These are phyloP conservation scores for Micropoecilia bifurca DNA, from an alignment of 2,797 vertebrate genomes.

Conservation along the genomic window DNA sequence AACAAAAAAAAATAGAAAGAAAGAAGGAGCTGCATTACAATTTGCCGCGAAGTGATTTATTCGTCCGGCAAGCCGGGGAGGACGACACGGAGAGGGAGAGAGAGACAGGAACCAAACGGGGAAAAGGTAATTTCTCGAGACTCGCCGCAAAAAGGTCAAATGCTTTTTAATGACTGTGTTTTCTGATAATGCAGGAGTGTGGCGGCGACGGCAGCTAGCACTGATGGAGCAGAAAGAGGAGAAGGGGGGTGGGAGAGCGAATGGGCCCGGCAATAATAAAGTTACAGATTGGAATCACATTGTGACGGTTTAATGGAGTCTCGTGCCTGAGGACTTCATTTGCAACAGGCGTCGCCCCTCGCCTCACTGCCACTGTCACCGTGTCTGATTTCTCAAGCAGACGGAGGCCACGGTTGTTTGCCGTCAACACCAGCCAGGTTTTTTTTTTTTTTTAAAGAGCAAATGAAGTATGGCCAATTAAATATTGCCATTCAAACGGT, in stretches of 20 bases:
- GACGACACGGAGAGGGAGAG: conserved; percentile 15
- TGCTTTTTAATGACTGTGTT: conserved; percentile 87
- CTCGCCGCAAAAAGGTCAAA: conserved; percentile 85
- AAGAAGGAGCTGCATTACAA: conserved; percentile 81
- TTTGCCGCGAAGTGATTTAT: conserved; percentile 80
- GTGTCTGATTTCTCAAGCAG: conserved; percentile 77
- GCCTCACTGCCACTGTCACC: conserved; percentile 67
- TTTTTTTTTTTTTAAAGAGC: conserved; percentile 76
- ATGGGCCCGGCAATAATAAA: conserved; percentile 77
- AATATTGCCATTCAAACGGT: conserved; percentile 70
- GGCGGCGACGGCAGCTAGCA: conserved; percentile 22
- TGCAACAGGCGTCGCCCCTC: conserved; percentile 55
- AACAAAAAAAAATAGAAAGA: neutral
- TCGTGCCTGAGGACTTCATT: conserved; percentile 82
- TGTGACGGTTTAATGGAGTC: conserved; percentile 77
- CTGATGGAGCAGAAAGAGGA: conserved; percentile 23
- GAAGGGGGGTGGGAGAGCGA: conserved; percentile 2
- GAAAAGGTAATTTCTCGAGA: conserved; percentile 82
- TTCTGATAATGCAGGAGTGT: conserved; percentile 81
- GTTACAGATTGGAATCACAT: conserved; percentile 84
- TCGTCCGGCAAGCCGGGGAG: conserved; percentile 64
- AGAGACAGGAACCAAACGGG: conserved; percentile 48
- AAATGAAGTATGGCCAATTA: conserved; percentile 80
- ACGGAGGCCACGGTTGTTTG: conserved; percentile 68
- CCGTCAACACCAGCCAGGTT: conserved; percentile 70